These are phyloP conservation scores for Lucilia cuprina DNA, from an alignment of 1,140 invertebrate genomes.

Conservation along the genomic window DNA sequence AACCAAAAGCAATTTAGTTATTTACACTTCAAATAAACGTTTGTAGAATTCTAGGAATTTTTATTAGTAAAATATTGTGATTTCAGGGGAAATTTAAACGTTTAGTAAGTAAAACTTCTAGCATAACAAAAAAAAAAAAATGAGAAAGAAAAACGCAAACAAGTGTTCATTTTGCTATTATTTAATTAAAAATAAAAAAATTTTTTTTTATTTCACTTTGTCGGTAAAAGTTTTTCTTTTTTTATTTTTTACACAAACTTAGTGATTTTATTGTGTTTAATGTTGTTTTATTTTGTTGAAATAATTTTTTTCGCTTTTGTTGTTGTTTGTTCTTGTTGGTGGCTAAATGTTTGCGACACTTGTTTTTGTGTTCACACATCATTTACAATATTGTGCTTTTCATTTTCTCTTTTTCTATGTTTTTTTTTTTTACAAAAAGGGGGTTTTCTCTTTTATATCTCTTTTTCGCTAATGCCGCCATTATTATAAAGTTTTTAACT, in stretches of 20 bases:
- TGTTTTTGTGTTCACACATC: constrained; percentile 14
- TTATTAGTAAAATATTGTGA: no score
- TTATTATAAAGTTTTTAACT: background rate
- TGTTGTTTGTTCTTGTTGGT: background rate
- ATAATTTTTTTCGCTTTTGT: background rate
- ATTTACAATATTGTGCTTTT: background rate
- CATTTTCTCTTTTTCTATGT: background rate
- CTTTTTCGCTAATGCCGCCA: background rate
- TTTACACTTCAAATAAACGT: no score
- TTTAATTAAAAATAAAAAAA: no score
- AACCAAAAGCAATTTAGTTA: no score
- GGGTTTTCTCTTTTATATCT: background rate
- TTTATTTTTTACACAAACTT: background rate
- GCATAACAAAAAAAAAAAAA: no score
- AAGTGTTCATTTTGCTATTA: no score
- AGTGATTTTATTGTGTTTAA: background rate
- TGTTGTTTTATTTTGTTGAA: background rate
- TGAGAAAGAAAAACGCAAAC: no score
- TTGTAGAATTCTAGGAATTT: no score
- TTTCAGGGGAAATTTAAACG: no score
- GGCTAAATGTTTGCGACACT: constrained; percentile 11
- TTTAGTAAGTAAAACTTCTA: no score
- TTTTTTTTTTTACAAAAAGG: background rate
- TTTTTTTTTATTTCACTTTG: no score
- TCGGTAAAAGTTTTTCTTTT: background rate